Conservation (phyloP, 2,888 invertebrate species). For the Drosophila falleni region DNA sequence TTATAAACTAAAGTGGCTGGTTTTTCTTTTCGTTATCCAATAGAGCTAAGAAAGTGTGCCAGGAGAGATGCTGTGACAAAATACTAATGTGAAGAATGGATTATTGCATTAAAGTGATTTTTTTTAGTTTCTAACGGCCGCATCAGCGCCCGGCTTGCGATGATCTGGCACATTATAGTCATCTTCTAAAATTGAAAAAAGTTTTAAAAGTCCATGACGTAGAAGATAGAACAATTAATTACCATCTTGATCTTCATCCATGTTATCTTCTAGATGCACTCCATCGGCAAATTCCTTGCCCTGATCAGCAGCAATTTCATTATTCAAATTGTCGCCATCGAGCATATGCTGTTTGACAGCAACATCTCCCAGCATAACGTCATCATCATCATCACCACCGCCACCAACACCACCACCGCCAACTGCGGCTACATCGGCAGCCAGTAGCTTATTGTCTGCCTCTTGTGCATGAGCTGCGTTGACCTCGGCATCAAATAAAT, state of each 20-base stretch:
- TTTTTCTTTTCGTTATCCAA: slow-evolving; percentile 3
- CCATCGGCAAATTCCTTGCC: slow-evolving; percentile 85
- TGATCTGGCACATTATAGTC: slow-evolving; percentile 86
- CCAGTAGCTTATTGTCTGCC: slow-evolving; percentile 46
- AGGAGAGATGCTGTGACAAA: slow-evolving; percentile 37
- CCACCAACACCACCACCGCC: slow-evolving; percentile 55
- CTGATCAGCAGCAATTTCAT: slow-evolving; percentile 86
- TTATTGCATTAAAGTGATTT: slow-evolving; percentile 24
- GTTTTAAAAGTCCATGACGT: not conserved
- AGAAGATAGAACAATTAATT: slow-evolving; percentile 16
- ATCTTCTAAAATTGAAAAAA: slow-evolving; percentile 84
- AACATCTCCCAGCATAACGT: slow-evolving; percentile 76
- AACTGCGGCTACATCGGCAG: slow-evolving; percentile 47
- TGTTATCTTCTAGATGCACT: slow-evolving; percentile 84
- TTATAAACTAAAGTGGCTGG: slow-evolving; percentile 47
- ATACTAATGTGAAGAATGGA: slow-evolving; percentile 31
- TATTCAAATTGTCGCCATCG: slow-evolving; percentile 85
- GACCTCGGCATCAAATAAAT: slow-evolving; percentile 77
- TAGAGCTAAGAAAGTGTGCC: slow-evolving; percentile 16
- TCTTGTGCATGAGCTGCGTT: slow-evolving; percentile 43
- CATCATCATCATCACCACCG: slow-evolving; percentile 69
- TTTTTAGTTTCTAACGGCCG: slow-evolving; percentile 85
- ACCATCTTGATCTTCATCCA: slow-evolving; percentile 86
- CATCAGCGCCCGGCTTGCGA: slow-evolving; percentile 86
- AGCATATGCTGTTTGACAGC: slow-evolving; percentile 78